These are phyloP conservation scores for Fukomys damarensis DNA, from an alignment of 2,113 vertebrate species.

Conservation along the genomic window DNA sequence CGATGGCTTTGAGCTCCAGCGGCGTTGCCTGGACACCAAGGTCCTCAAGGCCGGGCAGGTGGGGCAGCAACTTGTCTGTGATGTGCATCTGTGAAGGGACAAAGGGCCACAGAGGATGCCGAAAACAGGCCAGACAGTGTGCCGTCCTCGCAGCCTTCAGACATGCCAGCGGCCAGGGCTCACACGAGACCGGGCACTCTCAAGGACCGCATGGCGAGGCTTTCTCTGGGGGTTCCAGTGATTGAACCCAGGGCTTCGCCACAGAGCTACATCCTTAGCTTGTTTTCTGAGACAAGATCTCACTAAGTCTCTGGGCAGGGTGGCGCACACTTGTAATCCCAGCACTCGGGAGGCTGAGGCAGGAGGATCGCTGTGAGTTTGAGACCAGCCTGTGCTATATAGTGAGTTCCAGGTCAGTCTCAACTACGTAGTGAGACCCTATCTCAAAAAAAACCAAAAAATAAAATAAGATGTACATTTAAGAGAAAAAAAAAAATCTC, in stretches of 20 bases:
- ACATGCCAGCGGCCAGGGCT: neutral
- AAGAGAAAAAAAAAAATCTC: too few species aligned
- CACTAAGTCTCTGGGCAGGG: too few species aligned
- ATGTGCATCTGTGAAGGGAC: constrained; percentile 89
- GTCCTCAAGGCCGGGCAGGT: constrained; percentile 95
- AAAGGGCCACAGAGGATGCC: neutral
- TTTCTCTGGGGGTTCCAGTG: neutral
- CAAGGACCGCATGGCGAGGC: neutral
- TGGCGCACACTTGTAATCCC: too few species aligned
- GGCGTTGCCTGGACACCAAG: constrained; percentile 90
- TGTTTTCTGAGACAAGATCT: neutral
- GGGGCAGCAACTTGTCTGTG: constrained; percentile 92
- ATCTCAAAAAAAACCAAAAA: too few species aligned
- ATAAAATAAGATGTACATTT: too few species aligned
- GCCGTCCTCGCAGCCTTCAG: neutral
- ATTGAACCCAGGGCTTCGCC: neutral
- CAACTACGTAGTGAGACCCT: too few species aligned
- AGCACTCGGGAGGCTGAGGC: too few species aligned
- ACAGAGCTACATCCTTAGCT: neutral
- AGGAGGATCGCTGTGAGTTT: too few species aligned
- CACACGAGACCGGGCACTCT: neutral
- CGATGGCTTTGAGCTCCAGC: constrained; percentile 94
- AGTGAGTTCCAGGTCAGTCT: too few species aligned
- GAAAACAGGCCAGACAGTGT: neutral
- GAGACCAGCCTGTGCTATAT: too few species aligned